These are phyloP conservation scores for Musca domestica DNA, from an alignment of 1,140 invertebrate species.

Conservation along the genomic window DNA sequence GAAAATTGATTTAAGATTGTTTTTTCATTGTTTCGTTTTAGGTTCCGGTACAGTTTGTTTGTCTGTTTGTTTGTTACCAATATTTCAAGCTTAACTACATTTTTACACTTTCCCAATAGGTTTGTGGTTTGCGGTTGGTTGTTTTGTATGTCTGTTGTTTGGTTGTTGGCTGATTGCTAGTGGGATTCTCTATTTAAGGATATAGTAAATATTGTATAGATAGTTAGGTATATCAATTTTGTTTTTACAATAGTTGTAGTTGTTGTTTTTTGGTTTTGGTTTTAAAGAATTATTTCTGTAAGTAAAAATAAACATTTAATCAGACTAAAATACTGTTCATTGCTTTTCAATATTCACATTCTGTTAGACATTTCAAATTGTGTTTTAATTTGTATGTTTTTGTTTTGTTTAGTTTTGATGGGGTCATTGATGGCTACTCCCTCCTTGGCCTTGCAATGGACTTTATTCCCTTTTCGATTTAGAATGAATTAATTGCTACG, in stretches of 20 bases:
- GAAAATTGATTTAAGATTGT: conserved; percentile 6
- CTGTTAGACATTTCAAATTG: conserved; percentile 44
- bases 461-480: conserved; percentile 26
- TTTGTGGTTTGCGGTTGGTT: not conserved
- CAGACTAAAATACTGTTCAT: conserved; percentile 53
- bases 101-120: not conserved
- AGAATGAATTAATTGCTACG: conserved; percentile 36
- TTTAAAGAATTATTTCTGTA: conserved; percentile 23
- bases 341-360: conserved; percentile 54
- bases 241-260: not conserved
- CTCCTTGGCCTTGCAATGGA: conserved; percentile 17
- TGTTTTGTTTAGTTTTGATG: conserved; percentile 22
- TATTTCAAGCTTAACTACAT: not conserved
- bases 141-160: too few species aligned
- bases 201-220: not conserved
- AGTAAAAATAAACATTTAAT: conserved; percentile 41
- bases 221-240: not conserved
- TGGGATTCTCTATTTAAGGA: conserved; percentile 5
- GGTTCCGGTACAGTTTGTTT: conserved; percentile 23
- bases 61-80: too few species aligned
- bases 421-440: conserved; percentile 4
- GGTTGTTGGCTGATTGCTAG: not conserved
- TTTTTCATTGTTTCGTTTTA: conserved; percentile 33
- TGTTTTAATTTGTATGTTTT: not conserved
- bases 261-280: not conserved